These are phyloP conservation scores for Agraylea sexmaculata DNA, from an alignment of 1,140 invertebrate species.

Conservation along the genomic window DNA sequence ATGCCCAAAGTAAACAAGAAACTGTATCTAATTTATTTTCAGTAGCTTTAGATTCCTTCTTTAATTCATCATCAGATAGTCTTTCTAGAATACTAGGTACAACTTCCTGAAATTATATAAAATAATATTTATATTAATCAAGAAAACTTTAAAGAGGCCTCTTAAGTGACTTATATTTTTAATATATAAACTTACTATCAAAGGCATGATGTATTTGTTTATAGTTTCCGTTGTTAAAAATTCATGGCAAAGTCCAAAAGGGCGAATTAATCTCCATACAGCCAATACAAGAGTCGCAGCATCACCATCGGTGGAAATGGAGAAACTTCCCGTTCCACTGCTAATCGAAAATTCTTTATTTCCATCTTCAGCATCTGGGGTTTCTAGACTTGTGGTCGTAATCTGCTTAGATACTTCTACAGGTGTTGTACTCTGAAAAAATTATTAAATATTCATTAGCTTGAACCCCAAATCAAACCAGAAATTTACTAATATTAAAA, in stretches of 20 bases:
- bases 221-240: conserved; percentile 82
- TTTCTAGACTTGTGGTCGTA: too few relatives aligned
- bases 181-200: conserved; percentile 79
- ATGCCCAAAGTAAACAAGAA: conserved; percentile 77
- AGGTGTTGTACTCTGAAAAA: neutral
- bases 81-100: conserved; percentile 85
- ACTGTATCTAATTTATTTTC: conserved; percentile 90
- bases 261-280: conserved; percentile 59
- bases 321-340: conserved; percentile 26
- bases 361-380: conserved; percentile 5
- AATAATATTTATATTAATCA: conserved; percentile 2
- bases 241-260: conserved; percentile 88
- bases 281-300: conserved; percentile 32
- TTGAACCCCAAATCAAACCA: neutral
- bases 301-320: too few relatives aligned
- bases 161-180: too few relatives aligned
- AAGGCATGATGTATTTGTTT: conserved; percentile 85
- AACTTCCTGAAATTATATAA: conserved; percentile 54
- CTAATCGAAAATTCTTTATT: conserved; percentile 3
- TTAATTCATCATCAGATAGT: conserved; percentile 93
- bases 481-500: neutral
- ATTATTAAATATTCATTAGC: conserved; percentile 1
- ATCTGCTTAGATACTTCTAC: too few relatives aligned
- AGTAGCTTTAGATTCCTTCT: conserved; percentile 86
- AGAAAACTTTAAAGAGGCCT: conserved; percentile 19